A percentile compares a stretch with the other conserved stretches of the same genome.
phyloP scores from a whole-genome alignment of 2,888 invertebrate genomes.

The Venusia cambrica region DNA sequence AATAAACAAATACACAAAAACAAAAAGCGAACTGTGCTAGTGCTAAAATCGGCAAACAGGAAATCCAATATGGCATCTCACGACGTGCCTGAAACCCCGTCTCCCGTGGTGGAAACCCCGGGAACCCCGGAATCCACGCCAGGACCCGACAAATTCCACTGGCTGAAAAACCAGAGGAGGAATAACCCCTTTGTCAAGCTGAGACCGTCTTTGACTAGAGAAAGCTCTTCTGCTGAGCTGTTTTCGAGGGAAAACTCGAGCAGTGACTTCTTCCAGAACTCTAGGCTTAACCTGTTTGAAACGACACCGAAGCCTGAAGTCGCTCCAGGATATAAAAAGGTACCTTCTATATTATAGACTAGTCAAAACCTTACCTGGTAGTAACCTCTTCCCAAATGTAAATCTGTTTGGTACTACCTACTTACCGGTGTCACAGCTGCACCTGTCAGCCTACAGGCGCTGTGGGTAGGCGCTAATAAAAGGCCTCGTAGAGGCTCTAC shows the following conservation, averaged over 20 bases:
- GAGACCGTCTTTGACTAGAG: conserved; percentile 61
- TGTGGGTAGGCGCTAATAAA: too few relatives aligned
- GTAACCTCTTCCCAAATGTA: too few relatives aligned
- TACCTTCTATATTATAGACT: too few relatives aligned
- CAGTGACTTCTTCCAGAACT: conserved; percentile 69
- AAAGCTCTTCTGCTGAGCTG: conserved; percentile 65
- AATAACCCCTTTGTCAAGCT: conserved; percentile 66
- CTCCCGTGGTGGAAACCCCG: conserved; percentile 27
- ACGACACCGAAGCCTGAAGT: conserved; percentile 62
- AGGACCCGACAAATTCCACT: conserved; percentile 61
- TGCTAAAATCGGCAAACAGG: conserved; percentile 3
- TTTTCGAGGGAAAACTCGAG: conserved; percentile 68
- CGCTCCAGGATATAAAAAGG: conserved; percentile 51
- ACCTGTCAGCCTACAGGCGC: too few relatives aligned
- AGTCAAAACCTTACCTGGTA: too few relatives aligned
- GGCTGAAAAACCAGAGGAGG: conserved; percentile 58
- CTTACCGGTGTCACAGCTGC: too few relatives aligned
- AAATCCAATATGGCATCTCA: conserved; percentile 33
- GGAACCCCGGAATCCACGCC: conserved; percentile 16
- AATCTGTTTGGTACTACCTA: too few relatives aligned
- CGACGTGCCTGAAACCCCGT: conserved; percentile 50
- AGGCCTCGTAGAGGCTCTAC: conserved; percentile 12
- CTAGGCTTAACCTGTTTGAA: conserved; percentile 68
- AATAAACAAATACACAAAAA: too few relatives aligned
- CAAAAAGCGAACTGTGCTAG: conserved; percentile 8